A percentile compares a stretch with the other conserved stretches of the same genome.
These are phyloP conservation scores for Hippocampus mohnikei DNA, from an alignment of 2,113 vertebrate genomes.

Conservation along the genomic window DNA sequence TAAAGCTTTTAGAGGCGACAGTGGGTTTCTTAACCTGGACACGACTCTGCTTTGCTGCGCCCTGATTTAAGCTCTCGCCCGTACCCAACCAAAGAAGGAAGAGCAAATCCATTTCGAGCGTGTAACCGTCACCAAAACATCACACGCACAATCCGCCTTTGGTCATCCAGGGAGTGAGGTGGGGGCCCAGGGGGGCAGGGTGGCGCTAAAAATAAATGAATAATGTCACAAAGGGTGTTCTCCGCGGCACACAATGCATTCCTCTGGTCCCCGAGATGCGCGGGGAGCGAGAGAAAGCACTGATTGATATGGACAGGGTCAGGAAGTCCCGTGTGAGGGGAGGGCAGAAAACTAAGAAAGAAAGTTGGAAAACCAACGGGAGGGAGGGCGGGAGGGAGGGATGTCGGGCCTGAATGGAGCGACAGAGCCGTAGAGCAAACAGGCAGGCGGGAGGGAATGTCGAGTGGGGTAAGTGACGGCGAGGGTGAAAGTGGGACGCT, in stretches of 20 bases:
- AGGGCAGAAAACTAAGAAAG: conserved; percentile 9
- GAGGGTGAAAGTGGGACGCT: conserved; percentile 26
- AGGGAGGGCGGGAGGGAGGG: neutral
- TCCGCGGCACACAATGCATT: conserved; percentile 70
- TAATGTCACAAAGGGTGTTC: conserved; percentile 68
- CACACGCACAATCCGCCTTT: conserved; percentile 19
- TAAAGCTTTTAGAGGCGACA: neutral
- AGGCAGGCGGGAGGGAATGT: conserved; percentile 27
- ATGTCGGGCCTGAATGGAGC: conserved; percentile 17
- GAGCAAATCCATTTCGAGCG: conserved; percentile 12
- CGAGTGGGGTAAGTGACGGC: conserved; percentile 9
- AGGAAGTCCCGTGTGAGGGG: conserved; percentile 56
- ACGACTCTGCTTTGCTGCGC: neutral
- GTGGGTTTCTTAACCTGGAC: neutral
- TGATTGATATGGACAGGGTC: conserved; percentile 70
- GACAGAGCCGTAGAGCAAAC: conserved; percentile 11
- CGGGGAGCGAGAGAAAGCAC: conserved; percentile 52
- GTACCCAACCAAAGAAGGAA: conserved; percentile 3
- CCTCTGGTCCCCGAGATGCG: conserved; percentile 54
- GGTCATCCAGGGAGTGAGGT: conserved; percentile 14
- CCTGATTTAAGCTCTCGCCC: neutral
- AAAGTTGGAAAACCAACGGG: conserved; percentile 15
- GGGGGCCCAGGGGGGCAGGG: conserved; percentile 35
- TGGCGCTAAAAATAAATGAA: conserved; percentile 72
- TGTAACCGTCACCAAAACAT: conserved; percentile 22